These are phyloP conservation scores for Calephelis nemesis DNA, from an alignment of 1,140 invertebrate genomes.

Conservation along the genomic window DNA sequence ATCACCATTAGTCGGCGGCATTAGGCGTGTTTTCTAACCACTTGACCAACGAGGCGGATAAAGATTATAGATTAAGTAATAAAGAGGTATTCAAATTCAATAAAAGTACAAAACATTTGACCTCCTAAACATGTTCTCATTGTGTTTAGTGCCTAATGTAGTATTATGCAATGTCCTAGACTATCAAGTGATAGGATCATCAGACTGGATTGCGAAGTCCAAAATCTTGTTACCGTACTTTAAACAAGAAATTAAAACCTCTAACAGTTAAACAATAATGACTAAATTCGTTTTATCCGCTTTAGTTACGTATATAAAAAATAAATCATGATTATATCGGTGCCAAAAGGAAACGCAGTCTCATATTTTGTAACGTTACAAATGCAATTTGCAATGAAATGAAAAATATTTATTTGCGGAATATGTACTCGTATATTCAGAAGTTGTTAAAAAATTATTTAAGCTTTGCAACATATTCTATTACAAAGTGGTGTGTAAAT, in stretches of 20 bases:
- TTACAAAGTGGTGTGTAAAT: too few species aligned
- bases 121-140: background rate
- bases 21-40: too few species aligned
- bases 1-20: too few species aligned
- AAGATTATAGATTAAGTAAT: too few species aligned
- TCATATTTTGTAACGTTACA: background rate
- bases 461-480: too few species aligned
- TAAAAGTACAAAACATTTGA: too few species aligned
- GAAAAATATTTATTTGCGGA: too few species aligned
- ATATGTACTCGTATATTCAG: too few species aligned
- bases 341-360: constrained; percentile 11
- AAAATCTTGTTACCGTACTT: background rate
- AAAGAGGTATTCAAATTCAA: too few species aligned
- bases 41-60: too few species aligned
- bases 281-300: background rate
- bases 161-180: constrained; percentile 24
- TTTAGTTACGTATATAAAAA: constrained; percentile 3
- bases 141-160: constrained; percentile 14
- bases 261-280: background rate
- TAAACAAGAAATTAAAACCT: constrained; percentile 16
- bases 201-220: constrained; percentile 19
- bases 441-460: too few species aligned
- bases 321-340: constrained; percentile 7
- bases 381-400: background rate
- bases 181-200: constrained; percentile 40